Conservation (phyloP, 2,113 vertebrate genomes). For the Calyptommatus sinebrachiatus region DNA sequence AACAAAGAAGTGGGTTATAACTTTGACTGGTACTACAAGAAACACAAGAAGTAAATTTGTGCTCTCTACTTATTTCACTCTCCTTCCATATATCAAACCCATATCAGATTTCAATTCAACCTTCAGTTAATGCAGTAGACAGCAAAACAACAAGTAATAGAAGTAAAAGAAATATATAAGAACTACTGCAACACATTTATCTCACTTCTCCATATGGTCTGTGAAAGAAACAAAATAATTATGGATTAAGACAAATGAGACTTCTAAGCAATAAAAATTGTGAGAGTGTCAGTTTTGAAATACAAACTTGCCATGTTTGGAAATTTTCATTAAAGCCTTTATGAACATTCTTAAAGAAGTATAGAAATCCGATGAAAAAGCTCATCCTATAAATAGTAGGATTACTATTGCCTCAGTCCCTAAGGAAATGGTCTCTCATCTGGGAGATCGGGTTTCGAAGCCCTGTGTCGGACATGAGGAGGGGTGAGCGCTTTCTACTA, state of each 20-base stretch:
- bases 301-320: not conserved
- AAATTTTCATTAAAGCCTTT: not conserved
- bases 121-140: not conserved
- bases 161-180: not conserved
- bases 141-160: too few relatives aligned
- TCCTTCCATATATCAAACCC: not conserved
- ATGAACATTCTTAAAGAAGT: too few relatives aligned
- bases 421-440: too few relatives aligned
- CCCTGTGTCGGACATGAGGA: too few relatives aligned
- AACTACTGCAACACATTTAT: not conserved
- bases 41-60: not conserved
- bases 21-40: not conserved
- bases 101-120: not conserved
- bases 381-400: too few relatives aligned
- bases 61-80: not conserved
- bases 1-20: not conserved
- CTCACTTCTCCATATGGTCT: not conserved
- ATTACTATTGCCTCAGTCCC: too few relatives aligned
- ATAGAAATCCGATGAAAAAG: too few relatives aligned
- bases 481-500: too few relatives aligned
- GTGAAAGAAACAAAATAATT: not conserved
- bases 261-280: not conserved
- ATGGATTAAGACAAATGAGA: not conserved
- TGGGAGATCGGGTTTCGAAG: too few relatives aligned
- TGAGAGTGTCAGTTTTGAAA: not conserved